Conservation (phyloP, 2,888 invertebrate species). For the Heliconius erato region DNA sequence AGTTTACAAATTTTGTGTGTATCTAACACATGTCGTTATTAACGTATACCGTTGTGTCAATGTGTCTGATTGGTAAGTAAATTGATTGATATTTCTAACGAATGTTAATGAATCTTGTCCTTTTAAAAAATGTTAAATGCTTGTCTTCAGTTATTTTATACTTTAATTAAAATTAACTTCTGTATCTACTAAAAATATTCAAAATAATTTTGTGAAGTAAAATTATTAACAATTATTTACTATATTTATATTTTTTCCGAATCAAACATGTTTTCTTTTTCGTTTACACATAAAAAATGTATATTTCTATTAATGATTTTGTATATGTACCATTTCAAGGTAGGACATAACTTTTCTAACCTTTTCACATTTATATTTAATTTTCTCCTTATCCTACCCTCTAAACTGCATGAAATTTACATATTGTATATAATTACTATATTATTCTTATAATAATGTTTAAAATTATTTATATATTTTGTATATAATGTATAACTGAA, state of each 20-base stretch:
- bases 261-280: neutral
- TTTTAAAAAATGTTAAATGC: neutral
- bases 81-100: slow-evolving; percentile 4
- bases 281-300: neutral
- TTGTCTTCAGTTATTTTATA: neutral
- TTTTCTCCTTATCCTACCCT: neutral
- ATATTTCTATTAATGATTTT: neutral
- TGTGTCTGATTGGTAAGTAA: slow-evolving; percentile 5
- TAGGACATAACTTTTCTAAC: neutral
- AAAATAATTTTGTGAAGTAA: neutral
- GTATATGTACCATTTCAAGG: neutral
- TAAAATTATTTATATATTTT: neutral
- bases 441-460: neutral
- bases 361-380: neutral
- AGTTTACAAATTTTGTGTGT: neutral
- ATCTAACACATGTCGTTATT: neutral
- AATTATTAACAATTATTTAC: neutral
- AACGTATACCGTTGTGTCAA: neutral
- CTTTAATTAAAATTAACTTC: neutral
- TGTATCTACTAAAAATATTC: neutral
- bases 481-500: neutral
- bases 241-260: neutral
- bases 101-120: neutral
- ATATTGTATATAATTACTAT: neutral
- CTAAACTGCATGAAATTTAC: neutral